Evolutionary conservation across 2,797 vertebrate genomes (phyloP), one percentile per base, ranked within the genome.

Genomic region (Phrynocephalus guinanensis): DNA sequence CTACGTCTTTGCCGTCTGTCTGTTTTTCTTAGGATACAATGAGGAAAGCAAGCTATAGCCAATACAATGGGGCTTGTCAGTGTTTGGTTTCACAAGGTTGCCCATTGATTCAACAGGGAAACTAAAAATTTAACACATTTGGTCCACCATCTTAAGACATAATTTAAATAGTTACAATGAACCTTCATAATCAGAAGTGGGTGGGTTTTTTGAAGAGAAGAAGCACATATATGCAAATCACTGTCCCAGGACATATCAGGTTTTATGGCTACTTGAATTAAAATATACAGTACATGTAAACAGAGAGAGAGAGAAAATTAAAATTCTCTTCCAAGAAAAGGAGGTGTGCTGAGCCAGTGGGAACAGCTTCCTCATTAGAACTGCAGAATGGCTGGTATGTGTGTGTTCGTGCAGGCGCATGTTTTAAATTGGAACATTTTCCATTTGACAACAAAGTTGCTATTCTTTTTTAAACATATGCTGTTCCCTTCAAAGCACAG

Each of bases 391-490:
- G 38, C 6, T n/a, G 22, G 85, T 0, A n/a, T 26, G 75, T 9
- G 5, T 15, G n/a, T 5, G n/a, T 72, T n/a, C 2, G 11, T 52
- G 38, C 52, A 60, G 6, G 38, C 20, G 3, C 20, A 72, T 84
- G 56, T 79, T 84, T 84, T 26, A 73, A 79, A 82, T 52, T 24
- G 83, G 86, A 79, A 83, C 60, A 28, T 30, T 77, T 81, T 71
- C 86, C 75, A 9, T 44, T 48, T 50, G 71, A 84, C 82, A 77
- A 87, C 89, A 88, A 79, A 33, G 79, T 44, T 63, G 60, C 26
- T 85, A 50, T 79, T 75, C 78, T 84, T 81, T 80, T 81, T 84
- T 56, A 24, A 86, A 56, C 79, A 71, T 75, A 50, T 15, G 79
- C 86, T 73, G n/a, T 60, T 73, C 79, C 67, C 56, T 60, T 86